These are phyloP conservation scores for Amaurobius ferox DNA, from an alignment of 2,888 invertebrate genomes.

Conservation along the genomic window DNA sequence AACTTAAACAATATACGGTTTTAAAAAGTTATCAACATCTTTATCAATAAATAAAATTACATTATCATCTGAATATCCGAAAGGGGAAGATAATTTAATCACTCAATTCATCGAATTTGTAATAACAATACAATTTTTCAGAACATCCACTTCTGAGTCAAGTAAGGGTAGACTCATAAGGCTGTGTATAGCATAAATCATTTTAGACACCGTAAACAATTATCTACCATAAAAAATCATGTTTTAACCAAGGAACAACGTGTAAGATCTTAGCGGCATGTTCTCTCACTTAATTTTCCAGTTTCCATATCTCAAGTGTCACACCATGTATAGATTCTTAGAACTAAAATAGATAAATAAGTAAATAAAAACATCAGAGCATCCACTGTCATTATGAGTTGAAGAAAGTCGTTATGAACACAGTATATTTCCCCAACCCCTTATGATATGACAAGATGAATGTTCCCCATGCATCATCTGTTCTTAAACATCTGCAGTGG, in stretches of 20 bases:
- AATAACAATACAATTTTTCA: too few relatives aligned
- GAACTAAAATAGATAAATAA: background rate
- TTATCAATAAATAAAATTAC: too few relatives aligned
- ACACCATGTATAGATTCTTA: background rate
- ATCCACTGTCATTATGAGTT: conserved; percentile 14
- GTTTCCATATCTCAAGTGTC: background rate
- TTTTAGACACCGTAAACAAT: background rate
- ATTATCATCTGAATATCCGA: too few relatives aligned
- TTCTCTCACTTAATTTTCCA: background rate
- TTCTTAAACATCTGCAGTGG: background rate
- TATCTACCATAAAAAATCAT: background rate
- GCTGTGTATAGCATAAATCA: too few relatives aligned
- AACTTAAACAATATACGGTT: too few relatives aligned
- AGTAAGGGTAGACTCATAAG: too few relatives aligned
- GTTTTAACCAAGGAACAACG: background rate
- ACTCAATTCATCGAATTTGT: too few relatives aligned
- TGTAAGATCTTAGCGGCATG: background rate
- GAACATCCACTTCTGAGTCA: too few relatives aligned
- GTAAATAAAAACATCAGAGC: conserved; percentile 8
- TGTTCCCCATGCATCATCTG: conserved; percentile 1
- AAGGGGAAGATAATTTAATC: too few relatives aligned
- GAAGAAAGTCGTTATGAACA: background rate
- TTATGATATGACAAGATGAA: background rate
- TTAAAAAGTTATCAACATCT: too few relatives aligned
- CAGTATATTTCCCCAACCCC: background rate